These are phyloP conservation scores for Congeria kusceri DNA, from an alignment of 2,888 invertebrate genomes.

Conservation along the genomic window DNA sequence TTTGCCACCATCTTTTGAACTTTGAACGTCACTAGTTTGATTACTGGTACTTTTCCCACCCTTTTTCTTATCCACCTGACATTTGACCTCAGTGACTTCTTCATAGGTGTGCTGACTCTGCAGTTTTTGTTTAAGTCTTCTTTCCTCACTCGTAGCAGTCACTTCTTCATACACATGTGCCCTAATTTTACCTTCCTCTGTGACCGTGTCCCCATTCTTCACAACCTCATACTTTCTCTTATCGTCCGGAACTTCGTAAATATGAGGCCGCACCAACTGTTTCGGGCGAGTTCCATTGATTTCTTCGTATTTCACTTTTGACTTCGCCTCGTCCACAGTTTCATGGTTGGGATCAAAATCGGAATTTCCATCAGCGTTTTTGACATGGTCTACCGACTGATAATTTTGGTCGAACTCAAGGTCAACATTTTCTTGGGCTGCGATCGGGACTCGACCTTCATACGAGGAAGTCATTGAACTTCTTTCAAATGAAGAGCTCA, in stretches of 20 bases:
- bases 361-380: slow-evolving; percentile 35
- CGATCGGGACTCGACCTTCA: slow-evolving; percentile 50
- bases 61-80: slow-evolving; percentile 47
- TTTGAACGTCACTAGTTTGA: slow-evolving; percentile 6
- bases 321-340: slow-evolving; percentile 78
- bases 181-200: slow-evolving; percentile 57
- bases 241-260: slow-evolving; percentile 72
- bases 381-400: slow-evolving; percentile 69
- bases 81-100: slow-evolving; percentile 72
- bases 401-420: slow-evolving; percentile 71
- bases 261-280: slow-evolving; percentile 47
- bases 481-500: slow-evolving; percentile 50
- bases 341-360: slow-evolving; percentile 81
- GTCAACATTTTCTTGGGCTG: slow-evolving; percentile 49
- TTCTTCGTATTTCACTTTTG: slow-evolving; percentile 67
- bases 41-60: slow-evolving; percentile 5
- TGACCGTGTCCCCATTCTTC: slow-evolving; percentile 31
- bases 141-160: slow-evolving; percentile 59
- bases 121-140: slow-evolving; percentile 67
- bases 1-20: slow-evolving; percentile 21
- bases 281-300: slow-evolving; percentile 50
- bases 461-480: slow-evolving; percentile 42
- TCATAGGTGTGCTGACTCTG: slow-evolving; percentile 77
- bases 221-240: slow-evolving; percentile 59
- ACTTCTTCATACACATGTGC: slow-evolving; percentile 78